Conservation (phyloP, 1,140 invertebrate species). For the Drosophila punjabiensis region DNA sequence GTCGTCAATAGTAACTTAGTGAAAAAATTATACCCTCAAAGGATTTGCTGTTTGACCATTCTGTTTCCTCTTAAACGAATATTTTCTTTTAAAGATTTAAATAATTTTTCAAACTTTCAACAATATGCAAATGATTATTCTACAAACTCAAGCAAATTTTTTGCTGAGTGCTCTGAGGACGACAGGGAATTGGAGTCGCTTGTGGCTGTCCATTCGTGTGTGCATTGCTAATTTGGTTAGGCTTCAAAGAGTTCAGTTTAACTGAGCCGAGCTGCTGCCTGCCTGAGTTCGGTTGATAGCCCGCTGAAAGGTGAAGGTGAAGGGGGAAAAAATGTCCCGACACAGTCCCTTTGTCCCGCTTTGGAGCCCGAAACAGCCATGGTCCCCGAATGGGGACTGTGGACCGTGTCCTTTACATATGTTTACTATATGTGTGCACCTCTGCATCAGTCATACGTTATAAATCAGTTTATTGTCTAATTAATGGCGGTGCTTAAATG, state of each 20-base stretch:
- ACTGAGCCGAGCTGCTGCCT: conserved; percentile 8
- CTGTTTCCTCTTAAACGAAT: neutral
- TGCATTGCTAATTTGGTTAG: conserved; percentile 56
- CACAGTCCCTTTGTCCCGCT: neutral
- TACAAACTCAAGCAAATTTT: neutral
- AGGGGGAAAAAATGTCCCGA: neutral
- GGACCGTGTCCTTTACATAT: neutral
- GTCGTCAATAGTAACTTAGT: no score
- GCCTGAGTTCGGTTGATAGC: conserved; percentile 6
- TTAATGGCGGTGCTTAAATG: conserved; percentile 50
- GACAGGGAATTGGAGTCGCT: conserved; percentile 13
- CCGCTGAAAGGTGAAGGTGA: neutral
- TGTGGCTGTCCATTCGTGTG: conserved; percentile 46
- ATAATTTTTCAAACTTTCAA: neutral
- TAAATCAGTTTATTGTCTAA: conserved; percentile 77
- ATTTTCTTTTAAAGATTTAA: neutral
- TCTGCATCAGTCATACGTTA: conserved; percentile 26
- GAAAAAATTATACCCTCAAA: no score
- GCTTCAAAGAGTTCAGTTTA: conserved; percentile 45
- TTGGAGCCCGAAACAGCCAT: neutral
- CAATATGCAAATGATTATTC: neutral
- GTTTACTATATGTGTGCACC: neutral
- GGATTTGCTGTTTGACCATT: no score
- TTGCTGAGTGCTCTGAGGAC: conserved; percentile 4
- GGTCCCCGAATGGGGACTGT: neutral